These are phyloP conservation scores for Spinus pinus DNA, from an alignment of 2,797 vertebrate species.

Conservation along the genomic window DNA sequence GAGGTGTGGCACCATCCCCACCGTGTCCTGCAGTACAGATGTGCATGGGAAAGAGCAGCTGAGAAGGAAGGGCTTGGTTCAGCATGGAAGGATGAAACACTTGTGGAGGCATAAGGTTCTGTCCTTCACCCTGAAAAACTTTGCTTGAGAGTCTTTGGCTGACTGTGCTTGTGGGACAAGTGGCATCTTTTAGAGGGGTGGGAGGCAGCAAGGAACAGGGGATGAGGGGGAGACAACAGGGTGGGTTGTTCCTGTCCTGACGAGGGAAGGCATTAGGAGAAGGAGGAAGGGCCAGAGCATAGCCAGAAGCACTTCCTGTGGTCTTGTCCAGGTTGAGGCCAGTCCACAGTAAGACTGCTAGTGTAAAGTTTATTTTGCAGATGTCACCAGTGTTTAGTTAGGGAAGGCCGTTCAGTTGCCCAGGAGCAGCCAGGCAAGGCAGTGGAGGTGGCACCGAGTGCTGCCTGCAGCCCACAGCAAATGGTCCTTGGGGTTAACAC, in stretches of 20 bases:
- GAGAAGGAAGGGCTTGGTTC: not conserved
- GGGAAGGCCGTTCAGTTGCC: not conserved
- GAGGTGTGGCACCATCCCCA: fast-evolving
- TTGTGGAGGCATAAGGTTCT: not conserved
- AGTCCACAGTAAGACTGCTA: not conserved
- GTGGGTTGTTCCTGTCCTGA: fast-evolving
- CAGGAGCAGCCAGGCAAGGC: not conserved
- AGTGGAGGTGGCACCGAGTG: not conserved
- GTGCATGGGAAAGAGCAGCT: not conserved
- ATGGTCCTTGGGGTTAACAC: not conserved
- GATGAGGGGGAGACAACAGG: not conserved
- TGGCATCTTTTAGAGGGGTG: not conserved
- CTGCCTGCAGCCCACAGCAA: not conserved
- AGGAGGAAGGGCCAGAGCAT: not conserved
- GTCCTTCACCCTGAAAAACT: not conserved
- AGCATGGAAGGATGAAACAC: not conserved
- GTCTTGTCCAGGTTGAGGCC: not conserved
- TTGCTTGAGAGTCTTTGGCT: not conserved
- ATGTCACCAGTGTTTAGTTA: not conserved
- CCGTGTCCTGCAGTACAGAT: not conserved
- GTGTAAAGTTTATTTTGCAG: not conserved
- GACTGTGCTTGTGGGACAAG: not conserved
- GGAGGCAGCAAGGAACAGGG: not conserved
- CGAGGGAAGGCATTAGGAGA: not conserved
- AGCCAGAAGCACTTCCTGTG: not conserved